phyloP scores from a whole-genome alignment of 2,113 vertebrate species.

The Pluvialis apricaria region DNA sequence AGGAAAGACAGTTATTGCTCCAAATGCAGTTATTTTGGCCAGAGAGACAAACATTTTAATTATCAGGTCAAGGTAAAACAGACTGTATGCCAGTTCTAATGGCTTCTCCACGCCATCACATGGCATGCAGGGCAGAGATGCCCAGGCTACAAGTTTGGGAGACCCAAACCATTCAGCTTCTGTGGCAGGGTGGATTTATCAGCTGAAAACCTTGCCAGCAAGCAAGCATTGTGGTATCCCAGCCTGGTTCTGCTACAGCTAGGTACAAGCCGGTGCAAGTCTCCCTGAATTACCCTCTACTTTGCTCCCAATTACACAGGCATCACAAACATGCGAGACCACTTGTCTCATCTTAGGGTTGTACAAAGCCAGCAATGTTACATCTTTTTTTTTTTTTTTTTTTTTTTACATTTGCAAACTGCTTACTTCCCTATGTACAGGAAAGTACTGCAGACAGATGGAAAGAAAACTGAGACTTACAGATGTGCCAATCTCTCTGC shows the following conservation, averaged over 20 bases:
- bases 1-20: neutral
- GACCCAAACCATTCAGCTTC: neutral
- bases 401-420: neutral
- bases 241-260: neutral
- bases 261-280: neutral
- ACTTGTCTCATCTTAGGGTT: neutral
- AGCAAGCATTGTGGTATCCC: neutral
- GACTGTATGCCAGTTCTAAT: neutral
- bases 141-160: neutral
- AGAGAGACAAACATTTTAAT: neutral
- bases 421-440: neutral
- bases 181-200: neutral
- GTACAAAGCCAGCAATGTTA: neutral
- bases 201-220: neutral
- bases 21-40: neutral
- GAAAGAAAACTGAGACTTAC: neutral
- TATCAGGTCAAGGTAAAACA: neutral
- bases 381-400: neutral
- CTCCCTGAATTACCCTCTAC: neutral
- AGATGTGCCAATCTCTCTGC: neutral
- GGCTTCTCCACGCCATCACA: neutral
- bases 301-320: neutral
- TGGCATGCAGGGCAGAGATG: rapidly evolving
- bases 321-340: rapidly evolving
- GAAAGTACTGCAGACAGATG: neutral